Percentiles rank a stretch among this genome's conserved stretches.
Conservation (phyloP, 2,797 vertebrate species). For the Danio tinwini region DNA sequence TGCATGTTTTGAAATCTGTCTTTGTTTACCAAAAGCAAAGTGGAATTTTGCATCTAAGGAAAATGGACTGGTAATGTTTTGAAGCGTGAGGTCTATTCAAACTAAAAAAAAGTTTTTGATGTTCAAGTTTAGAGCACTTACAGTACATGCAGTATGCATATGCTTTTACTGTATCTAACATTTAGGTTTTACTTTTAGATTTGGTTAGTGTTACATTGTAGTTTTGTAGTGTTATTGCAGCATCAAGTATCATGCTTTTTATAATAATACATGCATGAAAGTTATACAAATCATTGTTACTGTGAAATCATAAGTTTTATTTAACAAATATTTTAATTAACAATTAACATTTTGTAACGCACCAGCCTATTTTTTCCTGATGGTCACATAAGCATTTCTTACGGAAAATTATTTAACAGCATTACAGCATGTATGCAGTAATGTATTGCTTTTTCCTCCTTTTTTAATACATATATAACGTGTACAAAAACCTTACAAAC, state of each 20-base stretch:
- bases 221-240: too few species aligned
- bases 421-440: too few species aligned
- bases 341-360: too few species aligned
- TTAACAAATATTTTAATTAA: neutral
- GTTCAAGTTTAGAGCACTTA: neutral
- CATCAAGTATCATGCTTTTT: neutral
- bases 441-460: too few species aligned
- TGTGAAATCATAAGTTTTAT: neutral
- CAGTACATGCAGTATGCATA: neutral
- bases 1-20: slow-evolving; percentile 2
- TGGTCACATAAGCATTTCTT: too few species aligned
- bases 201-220: neutral
- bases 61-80: slow-evolving; percentile 1
- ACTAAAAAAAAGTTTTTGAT: neutral
- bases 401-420: too few species aligned
- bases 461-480: too few species aligned
- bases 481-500: too few species aligned
- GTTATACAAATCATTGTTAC: neutral
- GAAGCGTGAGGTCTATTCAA: neutral
- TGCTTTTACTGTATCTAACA: neutral
- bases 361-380: too few species aligned
- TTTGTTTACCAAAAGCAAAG: neutral
- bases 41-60: neutral
- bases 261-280: neutral
- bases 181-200: neutral